phyloP scores from a whole-genome alignment of 2,113 vertebrate genomes.

The Casuarius casuarius region DNA sequence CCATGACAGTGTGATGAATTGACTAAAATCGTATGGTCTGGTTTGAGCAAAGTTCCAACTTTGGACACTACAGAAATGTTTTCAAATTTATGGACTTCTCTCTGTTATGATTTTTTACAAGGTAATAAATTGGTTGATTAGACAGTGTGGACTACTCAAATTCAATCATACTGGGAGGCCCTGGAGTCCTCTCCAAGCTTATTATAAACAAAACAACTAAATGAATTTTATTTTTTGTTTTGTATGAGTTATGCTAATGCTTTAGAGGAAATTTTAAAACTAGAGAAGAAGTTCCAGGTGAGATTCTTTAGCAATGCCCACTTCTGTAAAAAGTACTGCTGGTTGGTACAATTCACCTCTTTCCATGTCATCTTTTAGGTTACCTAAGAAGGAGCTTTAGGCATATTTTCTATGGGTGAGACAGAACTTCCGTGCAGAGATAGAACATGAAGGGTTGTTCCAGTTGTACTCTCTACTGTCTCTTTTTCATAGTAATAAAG shows the following conservation, averaged over 20 bases:
- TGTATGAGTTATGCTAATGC: background rate
- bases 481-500: background rate
- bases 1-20: background rate
- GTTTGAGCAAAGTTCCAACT: background rate
- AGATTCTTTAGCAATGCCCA: background rate
- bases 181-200: background rate
- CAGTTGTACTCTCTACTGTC: background rate
- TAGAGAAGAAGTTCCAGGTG: background rate
- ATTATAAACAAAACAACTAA: background rate
- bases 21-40: background rate
- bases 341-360: rapidly evolving
- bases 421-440: background rate
- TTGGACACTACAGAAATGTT: background rate
- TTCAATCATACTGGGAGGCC: background rate
- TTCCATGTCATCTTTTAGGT: background rate
- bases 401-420: background rate
- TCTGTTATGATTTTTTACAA: background rate
- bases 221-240: background rate
- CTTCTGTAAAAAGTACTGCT: background rate
- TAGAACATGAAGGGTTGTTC: rapidly evolving
- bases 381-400: background rate
- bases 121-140: background rate
- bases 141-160: background rate
- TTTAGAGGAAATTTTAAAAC: background rate
- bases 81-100: background rate